Evolutionary conservation across 37 sponge, comb jelly and placozoan species (phyloP).

Genomic region (Tethya wilhelma): DNA sequence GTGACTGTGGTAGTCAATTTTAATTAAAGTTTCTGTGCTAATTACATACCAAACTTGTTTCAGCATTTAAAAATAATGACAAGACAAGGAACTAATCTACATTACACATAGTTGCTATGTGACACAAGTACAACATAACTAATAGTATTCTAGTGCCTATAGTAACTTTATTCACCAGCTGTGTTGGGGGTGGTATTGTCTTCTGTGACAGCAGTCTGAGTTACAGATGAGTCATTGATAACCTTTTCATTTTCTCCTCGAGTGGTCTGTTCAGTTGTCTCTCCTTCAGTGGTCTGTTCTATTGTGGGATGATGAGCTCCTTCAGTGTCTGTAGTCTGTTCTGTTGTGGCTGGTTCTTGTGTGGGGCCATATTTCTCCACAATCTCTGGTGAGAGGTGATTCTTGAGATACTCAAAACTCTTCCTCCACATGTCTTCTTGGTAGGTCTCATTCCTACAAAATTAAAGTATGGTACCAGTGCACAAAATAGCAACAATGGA

Average conservation of each 20-base stretch:
- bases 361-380: constrained; percentile 51
- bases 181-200: too few species aligned
- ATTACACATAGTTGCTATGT: too few species aligned
- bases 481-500: background rate
- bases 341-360: background rate
- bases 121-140: too few species aligned
- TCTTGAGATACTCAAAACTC: constrained; percentile 43
- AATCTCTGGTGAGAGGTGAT: constrained; percentile 52
- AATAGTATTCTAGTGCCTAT: too few species aligned
- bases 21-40: too few species aligned
- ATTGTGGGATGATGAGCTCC: background rate
- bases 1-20: too few species aligned
- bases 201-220: too few species aligned
- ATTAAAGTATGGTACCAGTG: background rate
- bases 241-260: background rate
- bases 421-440: constrained; percentile 74
- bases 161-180: too few species aligned
- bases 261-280: background rate
- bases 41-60: too few species aligned
- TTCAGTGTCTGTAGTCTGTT: background rate
- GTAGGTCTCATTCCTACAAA: constrained; percentile 41
- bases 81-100: too few species aligned
- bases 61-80: too few species aligned
- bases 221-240: too few species aligned
- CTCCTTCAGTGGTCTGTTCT: background rate